These are phyloP conservation scores for Tenthredo livida DNA, from an alignment of 2,888 invertebrate species.

Conservation along the genomic window DNA sequence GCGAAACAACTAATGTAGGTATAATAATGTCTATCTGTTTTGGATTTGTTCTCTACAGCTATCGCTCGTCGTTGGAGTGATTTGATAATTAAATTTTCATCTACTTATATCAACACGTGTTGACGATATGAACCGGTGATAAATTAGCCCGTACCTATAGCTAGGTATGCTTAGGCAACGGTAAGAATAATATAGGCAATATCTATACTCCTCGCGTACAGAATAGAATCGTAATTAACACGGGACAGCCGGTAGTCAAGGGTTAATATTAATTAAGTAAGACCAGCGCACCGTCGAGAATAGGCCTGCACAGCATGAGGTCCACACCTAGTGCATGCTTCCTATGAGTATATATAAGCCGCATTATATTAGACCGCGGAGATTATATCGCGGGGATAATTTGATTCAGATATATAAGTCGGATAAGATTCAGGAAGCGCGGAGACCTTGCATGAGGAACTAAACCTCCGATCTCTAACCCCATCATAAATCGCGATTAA, in stretches of 20 bases:
- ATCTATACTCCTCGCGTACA: not conserved
- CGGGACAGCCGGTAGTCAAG: conserved; percentile 49
- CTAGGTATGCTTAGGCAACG: not conserved
- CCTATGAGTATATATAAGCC: conserved; percentile 34
- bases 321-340: conserved; percentile 40
- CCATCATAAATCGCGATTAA: not conserved
- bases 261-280: conserved; percentile 66
- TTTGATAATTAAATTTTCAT: conserved; percentile 15
- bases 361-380: not conserved
- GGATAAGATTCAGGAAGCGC: conserved; percentile 21
- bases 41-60: too few species aligned
- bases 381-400: conserved; percentile 38
- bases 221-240: conserved; percentile 50
- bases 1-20: too few species aligned
- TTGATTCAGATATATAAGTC: conserved; percentile 42
- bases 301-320: conserved; percentile 48
- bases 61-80: not conserved
- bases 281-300: conserved; percentile 1
- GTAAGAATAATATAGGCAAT: not conserved
- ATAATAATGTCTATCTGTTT: too few species aligned
- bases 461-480: not conserved
- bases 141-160: not conserved
- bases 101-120: conserved; percentile 14
- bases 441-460: not conserved
- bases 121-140: conserved; percentile 14